Evolutionary conservation across 2,888 invertebrate species (phyloP), one percentile per base, ranked within the genome.

Genomic region (Cephonodes hylas): DNA sequence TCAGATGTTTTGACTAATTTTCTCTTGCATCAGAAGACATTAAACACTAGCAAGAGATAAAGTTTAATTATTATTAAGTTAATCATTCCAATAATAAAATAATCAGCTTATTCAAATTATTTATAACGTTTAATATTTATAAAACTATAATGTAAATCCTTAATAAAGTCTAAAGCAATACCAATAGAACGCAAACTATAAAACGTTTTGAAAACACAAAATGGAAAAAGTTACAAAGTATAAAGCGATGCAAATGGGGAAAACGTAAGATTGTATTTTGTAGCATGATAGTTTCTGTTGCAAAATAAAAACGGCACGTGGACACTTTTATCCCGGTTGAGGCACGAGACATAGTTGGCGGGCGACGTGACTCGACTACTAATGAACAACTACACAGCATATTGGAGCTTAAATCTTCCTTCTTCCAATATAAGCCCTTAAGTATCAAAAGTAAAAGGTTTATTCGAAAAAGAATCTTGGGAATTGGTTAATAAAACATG

Each of bases 301-400:
- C 61, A 45, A 34, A 23, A 34, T 61, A 61, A 46, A 22, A 57
- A 18, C 34, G 57, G 75, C 78, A 77, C 77, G 76, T 79, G 79
- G 79, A 76, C 72, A 74, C 75, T 78, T 80, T 79, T 70, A 80
- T 76, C 76, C 72, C 71, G 70, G 68, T 75, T 74, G 69, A 73
- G 72, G 78, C 75, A 78, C 80, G 75, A 79, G 77, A 76, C 77
- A 77, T 73, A 74, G 76, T 73, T 68, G 67, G 68, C 63, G 58
- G 65, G 63, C 42, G 69, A 85, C 87, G 89, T 89, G 87, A 82
- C 81, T 66, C 56, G 80, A 83, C 77, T 86, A 69, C 66, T 71
- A 80, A 84, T 77, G 76, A 77, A 72, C 61, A 61, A 61, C 64
- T 68, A 72, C 66, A 70, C 70, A 75, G 75, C 76, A 80, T 83